Percentiles rank a stretch among this genome's conserved stretches.
These are phyloP conservation scores for Scotopteryx bipunctaria DNA, from an alignment of 2,888 invertebrate species.

Conservation along the genomic window DNA sequence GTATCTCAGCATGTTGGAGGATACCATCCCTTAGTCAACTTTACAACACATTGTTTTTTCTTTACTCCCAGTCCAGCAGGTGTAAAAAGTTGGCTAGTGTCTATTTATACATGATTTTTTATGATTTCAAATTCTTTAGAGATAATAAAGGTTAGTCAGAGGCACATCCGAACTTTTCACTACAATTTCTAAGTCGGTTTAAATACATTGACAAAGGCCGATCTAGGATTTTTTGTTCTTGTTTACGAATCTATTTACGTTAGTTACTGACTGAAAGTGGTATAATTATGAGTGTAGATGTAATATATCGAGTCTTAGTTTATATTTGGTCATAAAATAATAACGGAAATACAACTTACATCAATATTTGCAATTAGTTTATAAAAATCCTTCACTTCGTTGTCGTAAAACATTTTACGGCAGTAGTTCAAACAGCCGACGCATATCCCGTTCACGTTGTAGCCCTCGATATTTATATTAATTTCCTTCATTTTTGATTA, in stretches of 20 bases:
- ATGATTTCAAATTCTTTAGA: too few relatives aligned
- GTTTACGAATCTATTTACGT: slow-evolving; percentile 47
- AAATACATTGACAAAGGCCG: slow-evolving; percentile 49
- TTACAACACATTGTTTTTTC: too few relatives aligned
- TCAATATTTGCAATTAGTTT: slow-evolving; percentile 67
- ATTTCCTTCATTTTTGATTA: slow-evolving; percentile 67
- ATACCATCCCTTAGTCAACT: too few relatives aligned
- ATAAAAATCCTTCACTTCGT: slow-evolving; percentile 61
- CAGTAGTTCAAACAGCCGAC: slow-evolving; percentile 75
- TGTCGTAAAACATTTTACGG: slow-evolving; percentile 67
- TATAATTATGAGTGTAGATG: not conserved
- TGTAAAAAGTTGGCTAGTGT: too few relatives aligned
- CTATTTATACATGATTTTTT: too few relatives aligned
- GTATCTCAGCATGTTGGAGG: too few relatives aligned
- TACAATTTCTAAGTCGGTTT: too few relatives aligned
- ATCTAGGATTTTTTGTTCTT: slow-evolving; percentile 70
- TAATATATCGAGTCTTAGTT: not conserved
- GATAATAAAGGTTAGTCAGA: too few relatives aligned
- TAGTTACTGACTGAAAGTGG: slow-evolving; percentile 42
- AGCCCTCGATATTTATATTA: slow-evolving; percentile 77
- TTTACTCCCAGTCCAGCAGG: too few relatives aligned
- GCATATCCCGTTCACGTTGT: slow-evolving; percentile 77
- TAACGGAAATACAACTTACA: too few relatives aligned
- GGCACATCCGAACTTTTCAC: too few relatives aligned
- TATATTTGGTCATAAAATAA: not conserved